These are phyloP conservation scores for Drosophila prosaltans DNA, from an alignment of 1,140 invertebrate species.

Conservation along the genomic window DNA sequence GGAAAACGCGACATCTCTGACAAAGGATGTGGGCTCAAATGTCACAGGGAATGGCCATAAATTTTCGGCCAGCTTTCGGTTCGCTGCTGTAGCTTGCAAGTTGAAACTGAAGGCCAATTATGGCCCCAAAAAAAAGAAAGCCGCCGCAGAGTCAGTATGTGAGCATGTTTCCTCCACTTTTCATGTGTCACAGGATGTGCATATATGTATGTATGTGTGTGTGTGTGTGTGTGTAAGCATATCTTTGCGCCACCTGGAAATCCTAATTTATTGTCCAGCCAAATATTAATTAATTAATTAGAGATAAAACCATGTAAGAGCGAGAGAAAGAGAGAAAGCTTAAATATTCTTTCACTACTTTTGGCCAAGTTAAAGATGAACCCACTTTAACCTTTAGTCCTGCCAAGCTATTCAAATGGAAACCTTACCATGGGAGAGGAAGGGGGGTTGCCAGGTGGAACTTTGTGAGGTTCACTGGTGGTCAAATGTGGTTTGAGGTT, in stretches of 20 bases:
- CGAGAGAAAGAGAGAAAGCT: too few relatives aligned
- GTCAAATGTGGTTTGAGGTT: constrained; percentile 47
- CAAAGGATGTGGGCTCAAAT: constrained; percentile 72
- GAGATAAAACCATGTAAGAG: constrained; percentile 2
- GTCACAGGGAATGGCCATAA: constrained; percentile 63
- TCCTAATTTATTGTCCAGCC: constrained; percentile 49
- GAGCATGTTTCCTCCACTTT: constrained; percentile 23
- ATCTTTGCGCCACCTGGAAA: constrained; percentile 48
- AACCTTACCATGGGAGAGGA: constrained; percentile 12
- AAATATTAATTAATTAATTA: constrained; percentile 71
- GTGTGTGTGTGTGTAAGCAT: constrained; percentile 20
- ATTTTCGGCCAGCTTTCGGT: constrained; percentile 33
- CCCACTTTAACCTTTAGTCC: constrained; percentile 4
- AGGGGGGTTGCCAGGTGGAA: not conserved
- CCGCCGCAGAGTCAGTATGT: not conserved
- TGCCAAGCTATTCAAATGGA: constrained; percentile 46
- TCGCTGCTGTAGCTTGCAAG: not conserved
- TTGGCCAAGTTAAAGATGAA: constrained; percentile 5
- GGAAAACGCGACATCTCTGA: constrained; percentile 34
- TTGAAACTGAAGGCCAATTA: constrained; percentile 55
- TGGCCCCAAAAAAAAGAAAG: not conserved
- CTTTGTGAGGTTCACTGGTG: constrained; percentile 36
- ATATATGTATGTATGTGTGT: not conserved
- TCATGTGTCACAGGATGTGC: constrained; percentile 35
- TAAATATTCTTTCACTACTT: too few relatives aligned